Base-by-base conservation (phyloP, 2,888 invertebrate species). In the Celastrina argiolus region DNA sequence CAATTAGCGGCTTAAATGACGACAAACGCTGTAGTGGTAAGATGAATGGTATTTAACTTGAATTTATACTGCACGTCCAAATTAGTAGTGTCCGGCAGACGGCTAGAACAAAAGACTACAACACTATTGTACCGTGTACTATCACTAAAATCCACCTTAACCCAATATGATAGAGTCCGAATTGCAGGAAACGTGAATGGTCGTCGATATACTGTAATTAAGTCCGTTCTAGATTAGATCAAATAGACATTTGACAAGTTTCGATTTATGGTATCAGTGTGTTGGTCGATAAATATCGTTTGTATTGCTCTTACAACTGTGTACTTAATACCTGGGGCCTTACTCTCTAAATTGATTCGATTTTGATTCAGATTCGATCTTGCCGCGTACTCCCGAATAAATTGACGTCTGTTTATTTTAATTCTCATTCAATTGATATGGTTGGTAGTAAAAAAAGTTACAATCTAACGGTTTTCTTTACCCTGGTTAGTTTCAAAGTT, bases 11-110 rank as follows among this genome's bases (percentile, higher is more conserved):
- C 14, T 41, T 5, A 51, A 31, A 31, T 31, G 34, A 34, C 34
- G 59, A 28, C 58, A 58, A 58, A 58, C 31, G 31, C n/a, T 31
- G n/a, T 12, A 59, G 34, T 59, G 34, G 58, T 26, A 34, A 31
- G 34, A 59, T 59, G 51, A 51, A 51, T 51, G 34, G 59, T 34
- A 58, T 58, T 58, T 59, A 31, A 34, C 59, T 58, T 58, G n/a
- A 58, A 34, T 59, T 59, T 34, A 18, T 59, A 34, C 26, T 34
- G 16, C 4, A 59, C 59, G 34, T 34, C 31, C 34, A 34, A 59
- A 59, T 59, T 59, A 59, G 59, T 14, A 12, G 34, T 59, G 18
- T 59, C 59, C 59, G 59, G 16, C 31, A 16, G 59, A 34, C 59
- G 58, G 58, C 16, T 8, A 31, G 59, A 59, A 59, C 59, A 59